Percentiles rank a stretch among this genome's conserved stretches.
Conservation (phyloP, 2,113 vertebrate species). For the Morone saxatilis region DNA sequence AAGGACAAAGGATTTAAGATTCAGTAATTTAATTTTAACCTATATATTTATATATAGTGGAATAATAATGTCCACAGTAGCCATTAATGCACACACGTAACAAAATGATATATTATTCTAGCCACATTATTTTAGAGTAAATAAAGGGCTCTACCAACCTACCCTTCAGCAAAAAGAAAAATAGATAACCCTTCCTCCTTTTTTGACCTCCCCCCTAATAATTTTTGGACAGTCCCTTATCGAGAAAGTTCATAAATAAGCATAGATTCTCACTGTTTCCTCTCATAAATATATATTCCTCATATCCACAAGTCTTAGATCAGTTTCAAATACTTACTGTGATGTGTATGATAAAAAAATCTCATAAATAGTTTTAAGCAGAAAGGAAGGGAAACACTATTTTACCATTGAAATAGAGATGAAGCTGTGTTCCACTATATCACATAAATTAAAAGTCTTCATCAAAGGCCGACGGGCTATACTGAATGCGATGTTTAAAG, state of each 20-base stretch:
- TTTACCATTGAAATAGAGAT: not conserved
- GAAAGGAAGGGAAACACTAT: not conserved
- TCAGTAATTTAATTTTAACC: not conserved
- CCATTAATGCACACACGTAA: not conserved
- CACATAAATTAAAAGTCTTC: not conserved
- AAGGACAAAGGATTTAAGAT: not conserved
- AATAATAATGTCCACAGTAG: too few species aligned
- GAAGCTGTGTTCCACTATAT: not conserved
- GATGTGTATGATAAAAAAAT: not conserved
- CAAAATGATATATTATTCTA: not conserved
- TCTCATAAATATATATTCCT: constrained; percentile 6
- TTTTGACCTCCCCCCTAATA: not conserved
- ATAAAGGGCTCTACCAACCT: not conserved
- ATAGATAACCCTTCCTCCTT: not conserved
- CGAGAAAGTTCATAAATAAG: not conserved
- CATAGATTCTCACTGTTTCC: not conserved
- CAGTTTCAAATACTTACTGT: not conserved
- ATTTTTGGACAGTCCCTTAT: constrained; percentile 1
- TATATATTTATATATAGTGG: too few species aligned
- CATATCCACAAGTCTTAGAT: not conserved
- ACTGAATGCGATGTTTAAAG: constrained; percentile 24
- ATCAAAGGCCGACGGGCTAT: constrained; percentile 11
- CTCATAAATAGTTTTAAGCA: not conserved
- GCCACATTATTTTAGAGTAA: too few species aligned
- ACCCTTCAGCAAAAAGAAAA: too few species aligned